phyloP scores from a whole-genome alignment of 2,888 invertebrate species.

The Cinara cedri region DNA sequence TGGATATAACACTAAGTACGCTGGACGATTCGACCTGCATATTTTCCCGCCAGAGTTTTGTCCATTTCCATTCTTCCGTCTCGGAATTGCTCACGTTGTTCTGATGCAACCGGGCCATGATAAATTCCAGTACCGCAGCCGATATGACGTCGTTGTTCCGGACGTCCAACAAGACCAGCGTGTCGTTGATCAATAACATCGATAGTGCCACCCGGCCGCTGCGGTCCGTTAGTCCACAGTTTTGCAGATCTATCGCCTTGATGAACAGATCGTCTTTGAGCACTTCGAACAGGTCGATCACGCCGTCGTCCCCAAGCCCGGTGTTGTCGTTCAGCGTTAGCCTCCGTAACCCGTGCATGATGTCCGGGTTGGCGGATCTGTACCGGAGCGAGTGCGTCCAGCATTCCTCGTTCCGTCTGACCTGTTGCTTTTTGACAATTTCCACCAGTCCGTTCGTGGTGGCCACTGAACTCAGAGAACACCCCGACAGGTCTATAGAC shows the following conservation, averaged over 20 bases:
- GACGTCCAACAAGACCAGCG: constrained; percentile 36
- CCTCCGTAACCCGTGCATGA: constrained; percentile 60
- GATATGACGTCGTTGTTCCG: constrained; percentile 9
- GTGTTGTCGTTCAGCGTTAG: constrained; percentile 75
- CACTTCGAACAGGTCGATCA: constrained; percentile 66
- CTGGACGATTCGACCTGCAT: too few relatives aligned
- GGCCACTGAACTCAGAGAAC: not conserved
- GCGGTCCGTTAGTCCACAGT: constrained; percentile 70
- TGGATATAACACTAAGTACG: too few relatives aligned
- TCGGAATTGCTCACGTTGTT: constrained; percentile 14
- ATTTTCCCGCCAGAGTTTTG: not conserved
- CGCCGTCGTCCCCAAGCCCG: constrained; percentile 71
- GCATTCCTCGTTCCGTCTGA: constrained; percentile 77
- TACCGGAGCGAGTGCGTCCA: constrained; percentile 84
- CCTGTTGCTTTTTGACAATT: constrained; percentile 69
- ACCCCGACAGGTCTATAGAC: constrained; percentile 25
- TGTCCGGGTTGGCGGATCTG: constrained; percentile 72
- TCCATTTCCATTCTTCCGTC: constrained; percentile 30
- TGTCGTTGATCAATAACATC: constrained; percentile 28
- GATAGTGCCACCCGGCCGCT: not conserved
- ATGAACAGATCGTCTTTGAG: constrained; percentile 49
- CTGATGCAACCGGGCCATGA: constrained; percentile 24
- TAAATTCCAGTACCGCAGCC: not conserved
- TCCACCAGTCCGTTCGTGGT: not conserved
- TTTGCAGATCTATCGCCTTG: constrained; percentile 74